Evolutionary conservation across 2,888 invertebrate species (phyloP).

Genomic region (Drosophila longiperda): DNA sequence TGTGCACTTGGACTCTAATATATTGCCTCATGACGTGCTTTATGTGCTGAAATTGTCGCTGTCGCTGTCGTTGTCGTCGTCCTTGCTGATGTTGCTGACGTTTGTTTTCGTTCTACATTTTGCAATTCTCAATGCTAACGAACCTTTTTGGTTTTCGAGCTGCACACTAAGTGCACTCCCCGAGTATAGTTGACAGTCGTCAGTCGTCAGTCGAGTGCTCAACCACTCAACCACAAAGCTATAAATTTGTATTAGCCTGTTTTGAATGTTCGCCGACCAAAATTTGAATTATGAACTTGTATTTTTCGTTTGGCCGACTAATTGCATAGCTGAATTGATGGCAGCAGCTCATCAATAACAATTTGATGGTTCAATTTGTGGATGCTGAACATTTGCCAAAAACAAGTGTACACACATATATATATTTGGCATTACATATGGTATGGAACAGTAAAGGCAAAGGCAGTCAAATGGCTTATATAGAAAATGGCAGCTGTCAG

Average conservation of each 20-base stretch:
- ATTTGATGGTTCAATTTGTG: constrained; percentile 42
- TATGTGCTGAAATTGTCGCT: constrained; percentile 50
- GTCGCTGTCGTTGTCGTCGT: constrained; percentile 24
- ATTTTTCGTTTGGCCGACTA: constrained; percentile 31
- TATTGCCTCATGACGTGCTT: constrained; percentile 63
- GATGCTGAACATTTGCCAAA: not conserved
- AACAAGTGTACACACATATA: not conserved
- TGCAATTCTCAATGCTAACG: constrained; percentile 54
- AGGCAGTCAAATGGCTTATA: constrained; percentile 6
- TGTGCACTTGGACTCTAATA: constrained; percentile 70
- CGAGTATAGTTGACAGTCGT: constrained; percentile 1
- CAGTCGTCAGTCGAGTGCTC: constrained; percentile 14
- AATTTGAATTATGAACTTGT: constrained; percentile 68
- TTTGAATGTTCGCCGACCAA: constrained; percentile 53
- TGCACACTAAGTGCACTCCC: constrained; percentile 12
- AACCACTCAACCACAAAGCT: constrained; percentile 44
- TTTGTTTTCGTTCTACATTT: constrained; percentile 49
- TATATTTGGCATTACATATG: not conserved
- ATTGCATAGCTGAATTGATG: constrained; percentile 38
- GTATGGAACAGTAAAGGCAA: not conserved
- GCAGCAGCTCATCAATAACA: constrained; percentile 47
- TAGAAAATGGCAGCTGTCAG: constrained; percentile 37
- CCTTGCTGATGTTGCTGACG: constrained; percentile 8
- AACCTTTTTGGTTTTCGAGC: constrained; percentile 18
- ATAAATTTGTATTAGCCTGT: constrained; percentile 59